phyloP scores from a whole-genome alignment of 2,113 vertebrate species.

The Rhinolophus ferrumequinum region DNA sequence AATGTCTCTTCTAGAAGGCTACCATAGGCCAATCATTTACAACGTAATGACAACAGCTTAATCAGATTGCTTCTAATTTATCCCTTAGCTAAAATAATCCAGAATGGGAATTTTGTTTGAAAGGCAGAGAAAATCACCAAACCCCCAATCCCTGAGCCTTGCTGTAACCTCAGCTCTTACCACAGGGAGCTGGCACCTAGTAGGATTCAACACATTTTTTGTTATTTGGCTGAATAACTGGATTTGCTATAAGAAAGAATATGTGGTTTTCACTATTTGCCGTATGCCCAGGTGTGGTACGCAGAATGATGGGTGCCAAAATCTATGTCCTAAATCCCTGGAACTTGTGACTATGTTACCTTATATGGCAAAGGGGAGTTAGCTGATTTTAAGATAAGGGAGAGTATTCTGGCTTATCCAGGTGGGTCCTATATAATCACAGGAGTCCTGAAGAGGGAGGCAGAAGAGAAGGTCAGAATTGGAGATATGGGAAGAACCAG shows the following conservation, averaged over 20 bases:
- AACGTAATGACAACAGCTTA: neutral
- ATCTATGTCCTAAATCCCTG: neutral
- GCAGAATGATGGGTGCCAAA: neutral
- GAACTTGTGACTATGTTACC: neutral
- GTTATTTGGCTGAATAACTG: slow-evolving; percentile 38
- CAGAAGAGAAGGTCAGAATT: neutral
- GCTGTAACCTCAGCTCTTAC: neutral
- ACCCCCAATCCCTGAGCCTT: neutral
- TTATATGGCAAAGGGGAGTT: neutral
- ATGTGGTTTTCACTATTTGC: neutral
- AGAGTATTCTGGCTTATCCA: neutral
- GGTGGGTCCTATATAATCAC: neutral
- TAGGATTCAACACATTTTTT: neutral
- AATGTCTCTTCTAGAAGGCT: neutral
- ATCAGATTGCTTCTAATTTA: slow-evolving; percentile 8
- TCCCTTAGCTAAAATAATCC: slow-evolving; percentile 24
- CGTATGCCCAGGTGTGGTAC: neutral
- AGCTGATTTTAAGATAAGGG: neutral
- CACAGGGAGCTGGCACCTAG: neutral
- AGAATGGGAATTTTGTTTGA: neutral
- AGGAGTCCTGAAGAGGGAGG: neutral
- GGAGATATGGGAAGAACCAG: neutral
- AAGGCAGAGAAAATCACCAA: neutral
- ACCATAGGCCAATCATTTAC: neutral
- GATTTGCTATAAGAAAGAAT: neutral